Evolutionary conservation across 2,797 vertebrate species (phyloP).

Genomic region (Gastrophryne carolinensis): DNA sequence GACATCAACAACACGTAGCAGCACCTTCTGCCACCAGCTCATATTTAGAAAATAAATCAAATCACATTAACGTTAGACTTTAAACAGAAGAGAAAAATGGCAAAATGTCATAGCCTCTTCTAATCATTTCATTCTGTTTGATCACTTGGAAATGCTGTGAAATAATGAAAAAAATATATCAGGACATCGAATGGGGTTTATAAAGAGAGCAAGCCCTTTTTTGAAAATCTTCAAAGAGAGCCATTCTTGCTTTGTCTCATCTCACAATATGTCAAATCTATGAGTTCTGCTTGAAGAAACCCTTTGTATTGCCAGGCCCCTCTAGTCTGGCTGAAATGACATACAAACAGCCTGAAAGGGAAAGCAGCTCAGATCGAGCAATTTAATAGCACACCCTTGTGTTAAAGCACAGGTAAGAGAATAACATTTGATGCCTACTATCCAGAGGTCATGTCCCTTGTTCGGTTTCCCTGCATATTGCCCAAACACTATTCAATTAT

Average conservation of each 20-base stretch:
- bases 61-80: no score
- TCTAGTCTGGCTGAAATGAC: background rate
- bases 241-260: background rate
- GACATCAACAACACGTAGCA: no score
- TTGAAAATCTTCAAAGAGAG: background rate
- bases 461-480: constrained; percentile 36
- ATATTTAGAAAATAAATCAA: no score
- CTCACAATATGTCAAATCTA: constrained; percentile 8
- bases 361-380: background rate
- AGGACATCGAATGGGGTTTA: background rate
- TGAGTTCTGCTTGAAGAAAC: constrained; percentile 6
- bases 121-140: background rate
- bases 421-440: constrained; percentile 24
- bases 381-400: constrained; percentile 10
- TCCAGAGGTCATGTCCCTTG: constrained; percentile 45
- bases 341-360: background rate
- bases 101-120: no score
- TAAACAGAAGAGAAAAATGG: no score
- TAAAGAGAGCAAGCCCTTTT: background rate
- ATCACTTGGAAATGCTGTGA: no score
- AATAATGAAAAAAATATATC: background rate
- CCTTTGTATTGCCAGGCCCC: background rate
- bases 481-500: constrained; percentile 52
- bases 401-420: constrained; percentile 24
- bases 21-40: no score